These are phyloP conservation scores for Nipponacmea schrenckii DNA, from an alignment of 2,888 invertebrate species.

Conservation along the genomic window DNA sequence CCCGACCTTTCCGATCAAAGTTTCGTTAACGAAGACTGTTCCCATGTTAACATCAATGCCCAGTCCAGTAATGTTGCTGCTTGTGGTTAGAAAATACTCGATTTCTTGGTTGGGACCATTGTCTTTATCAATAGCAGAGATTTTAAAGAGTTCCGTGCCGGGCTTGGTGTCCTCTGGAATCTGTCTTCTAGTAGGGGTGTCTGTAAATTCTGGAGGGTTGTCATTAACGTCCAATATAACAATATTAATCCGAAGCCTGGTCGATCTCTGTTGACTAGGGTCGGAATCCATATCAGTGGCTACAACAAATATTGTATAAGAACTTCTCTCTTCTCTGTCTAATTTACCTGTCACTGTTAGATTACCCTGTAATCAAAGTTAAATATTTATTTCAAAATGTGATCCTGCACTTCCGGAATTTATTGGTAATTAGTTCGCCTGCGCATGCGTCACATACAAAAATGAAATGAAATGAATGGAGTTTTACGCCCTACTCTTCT, in stretches of 20 bases:
- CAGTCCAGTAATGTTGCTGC: constrained; percentile 85
- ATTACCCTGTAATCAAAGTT: constrained; percentile 65
- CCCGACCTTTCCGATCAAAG: constrained; percentile 79
- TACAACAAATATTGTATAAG: constrained; percentile 77
- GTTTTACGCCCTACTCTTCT: too few relatives aligned
- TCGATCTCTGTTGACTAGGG: constrained; percentile 39
- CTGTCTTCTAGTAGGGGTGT: constrained; percentile 53
- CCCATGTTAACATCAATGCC: constrained; percentile 83
- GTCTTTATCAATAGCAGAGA: constrained; percentile 50
- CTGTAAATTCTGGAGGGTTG: constrained; percentile 79
- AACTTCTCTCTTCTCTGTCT: constrained; percentile 79
- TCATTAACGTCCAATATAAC: constrained; percentile 91
- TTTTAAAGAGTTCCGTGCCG: constrained; percentile 37
- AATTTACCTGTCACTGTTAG: constrained; percentile 61
- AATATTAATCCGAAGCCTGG: constrained; percentile 69
- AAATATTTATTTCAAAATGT: too few relatives aligned
- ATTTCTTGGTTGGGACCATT: constrained; percentile 45
- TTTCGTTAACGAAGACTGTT: constrained; percentile 80
- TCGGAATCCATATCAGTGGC: constrained; percentile 79
- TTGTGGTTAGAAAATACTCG: constrained; percentile 34
- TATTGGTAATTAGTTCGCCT: too few relatives aligned
- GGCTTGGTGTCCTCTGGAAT: constrained; percentile 41
- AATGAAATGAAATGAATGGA: too few relatives aligned
- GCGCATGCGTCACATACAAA: too few relatives aligned
- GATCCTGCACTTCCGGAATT: too few relatives aligned